Percentiles rank a stretch among this genome's conserved stretches.
Conservation (phyloP, 1,140 invertebrate genomes). For the Patella vulgata region DNA sequence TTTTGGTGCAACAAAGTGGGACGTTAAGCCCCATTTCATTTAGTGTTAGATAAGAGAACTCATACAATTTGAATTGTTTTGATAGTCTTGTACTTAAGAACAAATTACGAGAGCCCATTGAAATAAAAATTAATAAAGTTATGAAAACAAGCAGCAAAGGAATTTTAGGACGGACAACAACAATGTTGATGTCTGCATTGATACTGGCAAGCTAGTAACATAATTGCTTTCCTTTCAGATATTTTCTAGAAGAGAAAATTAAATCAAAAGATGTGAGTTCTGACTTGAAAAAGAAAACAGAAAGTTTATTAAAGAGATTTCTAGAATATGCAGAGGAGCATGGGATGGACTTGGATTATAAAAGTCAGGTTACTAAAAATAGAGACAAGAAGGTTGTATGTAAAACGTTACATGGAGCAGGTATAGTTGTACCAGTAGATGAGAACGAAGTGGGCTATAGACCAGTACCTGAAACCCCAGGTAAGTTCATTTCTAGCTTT, state of each 20-base stretch:
- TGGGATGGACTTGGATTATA: slow-evolving; percentile 73
- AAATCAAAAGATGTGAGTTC: slow-evolving; percentile 5
- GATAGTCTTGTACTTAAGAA: too few relatives aligned
- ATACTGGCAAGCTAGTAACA: slow-evolving; percentile 7
- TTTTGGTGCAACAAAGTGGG: too few relatives aligned
- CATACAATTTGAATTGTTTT: too few relatives aligned
- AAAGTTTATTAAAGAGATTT: slow-evolving; percentile 72
- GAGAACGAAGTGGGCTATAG: slow-evolving; percentile 80
- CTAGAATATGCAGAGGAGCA: slow-evolving; percentile 75
- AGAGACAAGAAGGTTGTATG: slow-evolving; percentile 77
- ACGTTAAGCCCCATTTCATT: too few relatives aligned
- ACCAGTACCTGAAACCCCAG: slow-evolving; percentile 77
- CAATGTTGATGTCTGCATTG: too few relatives aligned
- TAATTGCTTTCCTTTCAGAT: too few relatives aligned
- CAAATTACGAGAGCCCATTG: too few relatives aligned
- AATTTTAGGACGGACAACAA: too few relatives aligned
- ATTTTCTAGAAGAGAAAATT: slow-evolving; percentile 1
- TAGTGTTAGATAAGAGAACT: too few relatives aligned
- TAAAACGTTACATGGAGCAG: slow-evolving; percentile 84
- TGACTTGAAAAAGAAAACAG: slow-evolving; percentile 32
- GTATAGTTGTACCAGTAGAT: slow-evolving; percentile 88
- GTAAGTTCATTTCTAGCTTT: too few relatives aligned
- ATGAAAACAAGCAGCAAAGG: too few relatives aligned
- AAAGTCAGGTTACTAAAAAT: slow-evolving; percentile 72
- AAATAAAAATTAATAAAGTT: too few relatives aligned